phyloP scores from a whole-genome alignment of 1,140 invertebrate species.

The Eciton burchellii region DNA sequence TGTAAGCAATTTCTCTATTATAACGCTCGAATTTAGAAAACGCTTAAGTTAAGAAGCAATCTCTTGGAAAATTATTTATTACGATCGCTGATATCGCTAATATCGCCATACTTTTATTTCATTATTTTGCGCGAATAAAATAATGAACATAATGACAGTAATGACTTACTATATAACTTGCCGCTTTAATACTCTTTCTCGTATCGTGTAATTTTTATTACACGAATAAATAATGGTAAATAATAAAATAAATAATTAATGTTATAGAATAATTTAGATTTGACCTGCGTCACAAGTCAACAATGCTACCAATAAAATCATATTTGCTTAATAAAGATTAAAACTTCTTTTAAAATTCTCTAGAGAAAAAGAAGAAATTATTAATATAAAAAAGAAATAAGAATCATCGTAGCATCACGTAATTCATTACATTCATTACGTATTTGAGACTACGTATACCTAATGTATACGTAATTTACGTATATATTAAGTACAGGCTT shows the following conservation, averaged over 20 bases:
- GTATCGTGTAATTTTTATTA: background rate
- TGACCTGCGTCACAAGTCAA: background rate
- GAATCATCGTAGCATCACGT: no score
- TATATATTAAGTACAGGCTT: no score
- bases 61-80: slow-evolving; percentile 41
- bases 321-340: background rate
- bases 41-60: no score
- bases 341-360: background rate
- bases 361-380: no score
- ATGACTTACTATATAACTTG: background rate
- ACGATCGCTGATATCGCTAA: no score
- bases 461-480: no score
- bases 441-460: no score
- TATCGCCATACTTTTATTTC: slow-evolving; percentile 57
- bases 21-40: slow-evolving; percentile 35
- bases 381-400: no score
- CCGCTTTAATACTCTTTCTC: slow-evolving; percentile 14
- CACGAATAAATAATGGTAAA: background rate
- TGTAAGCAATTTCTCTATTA: slow-evolving; percentile 83
- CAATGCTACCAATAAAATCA: background rate
- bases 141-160: slow-evolving; percentile 31
- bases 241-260: background rate
- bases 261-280: background rate
- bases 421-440: no score
- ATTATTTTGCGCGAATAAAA: slow-evolving; percentile 37